These are phyloP conservation scores for Melanostoma mellinum DNA, from an alignment of 2,888 invertebrate species.

Conservation along the genomic window DNA sequence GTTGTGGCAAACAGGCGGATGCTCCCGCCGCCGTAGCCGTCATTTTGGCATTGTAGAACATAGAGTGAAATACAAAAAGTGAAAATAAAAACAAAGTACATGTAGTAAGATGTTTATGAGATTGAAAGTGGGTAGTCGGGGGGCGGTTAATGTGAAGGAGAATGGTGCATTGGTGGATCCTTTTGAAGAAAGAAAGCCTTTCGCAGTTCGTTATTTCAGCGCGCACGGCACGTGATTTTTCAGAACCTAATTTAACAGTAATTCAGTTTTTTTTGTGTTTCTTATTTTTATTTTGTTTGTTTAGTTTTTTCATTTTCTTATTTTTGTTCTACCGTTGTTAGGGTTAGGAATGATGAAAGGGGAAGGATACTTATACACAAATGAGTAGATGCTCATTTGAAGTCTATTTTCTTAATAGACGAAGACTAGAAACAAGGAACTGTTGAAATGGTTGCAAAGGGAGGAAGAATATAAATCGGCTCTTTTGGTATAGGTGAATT, in stretches of 20 bases:
- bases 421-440: background rate
- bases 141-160: background rate
- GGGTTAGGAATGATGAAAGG: constrained; percentile 61
- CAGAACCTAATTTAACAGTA: constrained; percentile 71
- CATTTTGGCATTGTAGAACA: constrained; percentile 43
- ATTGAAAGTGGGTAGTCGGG: constrained; percentile 27
- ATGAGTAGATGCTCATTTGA: constrained; percentile 45
- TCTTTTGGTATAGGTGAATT: background rate
- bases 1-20: constrained; percentile 15
- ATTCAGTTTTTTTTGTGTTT: constrained; percentile 70
- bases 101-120: constrained; percentile 65
- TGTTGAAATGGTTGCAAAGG: constrained; percentile 20
- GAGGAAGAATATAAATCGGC: background rate
- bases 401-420: constrained; percentile 10
- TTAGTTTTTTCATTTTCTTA: constrained; percentile 22
- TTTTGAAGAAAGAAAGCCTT: constrained; percentile 60
- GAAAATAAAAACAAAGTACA: constrained; percentile 51
- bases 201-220: constrained; percentile 65
- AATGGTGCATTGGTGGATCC: constrained; percentile 13
- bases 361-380: constrained; percentile 28
- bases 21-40: constrained; percentile 12
- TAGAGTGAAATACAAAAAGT: constrained; percentile 27
- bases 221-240: constrained; percentile 62
- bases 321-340: constrained; percentile 48
- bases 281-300: constrained; percentile 68